Percentiles rank a stretch among this genome's conserved stretches.
Evolutionary conservation across 2,888 invertebrate genomes (phyloP).

Genomic region (Synergus itoensis): DNA sequence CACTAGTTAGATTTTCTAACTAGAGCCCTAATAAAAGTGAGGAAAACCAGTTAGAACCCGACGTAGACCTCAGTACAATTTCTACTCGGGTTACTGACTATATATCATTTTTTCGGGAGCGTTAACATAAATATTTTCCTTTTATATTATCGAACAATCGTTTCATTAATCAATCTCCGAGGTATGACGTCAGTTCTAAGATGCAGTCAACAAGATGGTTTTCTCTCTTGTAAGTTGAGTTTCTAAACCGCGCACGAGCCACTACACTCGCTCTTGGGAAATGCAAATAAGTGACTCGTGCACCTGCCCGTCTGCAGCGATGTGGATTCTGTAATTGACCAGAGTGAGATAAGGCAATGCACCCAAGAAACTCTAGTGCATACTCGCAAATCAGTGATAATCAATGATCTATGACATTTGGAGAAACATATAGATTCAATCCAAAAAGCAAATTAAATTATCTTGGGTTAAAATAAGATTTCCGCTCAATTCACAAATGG

Average conservation of each 20-base stretch:
- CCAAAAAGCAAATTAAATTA: no score
- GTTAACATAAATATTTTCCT: not conserved
- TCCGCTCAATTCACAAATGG: not conserved
- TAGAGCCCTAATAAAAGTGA: no score
- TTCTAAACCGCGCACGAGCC: constrained; percentile 25
- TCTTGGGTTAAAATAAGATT: not conserved
- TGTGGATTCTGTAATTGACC: constrained; percentile 9
- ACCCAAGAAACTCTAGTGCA: not conserved
- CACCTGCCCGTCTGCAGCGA: constrained; percentile 6
- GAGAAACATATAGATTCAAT: not conserved
- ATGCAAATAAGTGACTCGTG: constrained; percentile 33
- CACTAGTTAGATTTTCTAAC: no score
- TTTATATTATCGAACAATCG: not conserved
- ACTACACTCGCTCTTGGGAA: constrained; percentile 4
- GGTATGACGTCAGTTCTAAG: constrained; percentile 12
- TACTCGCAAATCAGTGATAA: not conserved
- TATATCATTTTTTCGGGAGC: not conserved
- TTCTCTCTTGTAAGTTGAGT: constrained; percentile 4
- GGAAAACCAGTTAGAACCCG: no score
- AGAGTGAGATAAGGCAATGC: constrained; percentile 1
- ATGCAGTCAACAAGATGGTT: constrained; percentile 10
- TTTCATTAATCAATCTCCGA: not conserved
- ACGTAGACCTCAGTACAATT: no score
- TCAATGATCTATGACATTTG: not conserved
- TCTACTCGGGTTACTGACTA: no score